Evolutionary conservation across 2,113 vertebrate species (phyloP).

Genomic region (Oxyruncus cristatus): DNA sequence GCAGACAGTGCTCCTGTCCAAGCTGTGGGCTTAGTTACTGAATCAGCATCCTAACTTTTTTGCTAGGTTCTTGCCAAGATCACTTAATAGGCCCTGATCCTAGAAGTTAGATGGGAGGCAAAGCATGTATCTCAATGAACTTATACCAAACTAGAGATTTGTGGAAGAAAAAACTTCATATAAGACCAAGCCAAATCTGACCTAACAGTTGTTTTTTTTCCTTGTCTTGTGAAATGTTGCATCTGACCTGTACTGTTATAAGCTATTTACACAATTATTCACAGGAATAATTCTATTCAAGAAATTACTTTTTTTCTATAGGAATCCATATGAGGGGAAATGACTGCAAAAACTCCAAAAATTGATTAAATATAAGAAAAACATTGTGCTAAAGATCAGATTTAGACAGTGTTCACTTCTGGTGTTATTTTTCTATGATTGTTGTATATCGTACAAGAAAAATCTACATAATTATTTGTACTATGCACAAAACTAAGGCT

Average conservation of each 20-base stretch:
- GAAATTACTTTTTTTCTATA: too few relatives aligned
- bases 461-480: neutral
- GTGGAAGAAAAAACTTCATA: neutral
- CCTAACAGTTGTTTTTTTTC: neutral
- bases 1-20: too few relatives aligned
- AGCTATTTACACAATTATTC: too few relatives aligned
- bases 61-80: neutral
- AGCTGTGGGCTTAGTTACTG: neutral
- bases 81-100: neutral
- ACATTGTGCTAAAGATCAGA: neutral
- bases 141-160: neutral
- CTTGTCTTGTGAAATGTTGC: neutral
- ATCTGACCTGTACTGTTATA: too few relatives aligned
- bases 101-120: neutral
- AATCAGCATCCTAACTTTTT: neutral
- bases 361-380: neutral
- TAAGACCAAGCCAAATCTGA: neutral
- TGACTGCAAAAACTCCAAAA: neutral
- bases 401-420: neutral
- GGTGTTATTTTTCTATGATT: neutral
- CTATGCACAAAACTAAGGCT: neutral
- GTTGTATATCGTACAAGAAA: neutral
- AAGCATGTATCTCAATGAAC: neutral
- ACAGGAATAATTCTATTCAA: too few relatives aligned
- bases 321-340: neutral